phyloP scores from a whole-genome alignment of 37 sponge, comb jelly and placozoan species.

The Spongia lamella region DNA sequence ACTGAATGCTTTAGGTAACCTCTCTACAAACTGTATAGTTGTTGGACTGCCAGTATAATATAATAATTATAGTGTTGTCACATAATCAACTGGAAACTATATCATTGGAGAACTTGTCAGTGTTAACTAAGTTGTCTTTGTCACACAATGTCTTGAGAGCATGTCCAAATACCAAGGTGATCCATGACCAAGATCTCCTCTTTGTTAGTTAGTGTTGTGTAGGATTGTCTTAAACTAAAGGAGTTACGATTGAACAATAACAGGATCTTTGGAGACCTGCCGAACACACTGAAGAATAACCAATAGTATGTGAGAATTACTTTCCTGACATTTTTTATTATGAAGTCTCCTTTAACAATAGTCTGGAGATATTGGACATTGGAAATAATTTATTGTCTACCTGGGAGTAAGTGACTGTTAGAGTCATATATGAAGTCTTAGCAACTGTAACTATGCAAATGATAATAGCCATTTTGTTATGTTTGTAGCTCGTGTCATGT shows the following conservation, averaged over 20 bases:
- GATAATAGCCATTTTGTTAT: background rate
- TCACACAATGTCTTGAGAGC: constrained; percentile 33
- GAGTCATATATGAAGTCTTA: too few relatives aligned
- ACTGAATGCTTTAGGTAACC: constrained; percentile 34
- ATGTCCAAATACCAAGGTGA: constrained; percentile 25
- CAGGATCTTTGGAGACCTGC: constrained; percentile 7
- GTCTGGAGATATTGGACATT: constrained; percentile 29
- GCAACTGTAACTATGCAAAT: too few relatives aligned
- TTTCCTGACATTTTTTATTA: too few relatives aligned
- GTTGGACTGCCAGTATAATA: too few relatives aligned
- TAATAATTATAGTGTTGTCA: constrained; percentile 47
- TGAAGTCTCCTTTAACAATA: too few relatives aligned
- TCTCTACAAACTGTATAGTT: too few relatives aligned
- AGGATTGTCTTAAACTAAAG: constrained; percentile 29
- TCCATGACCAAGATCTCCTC: background rate
- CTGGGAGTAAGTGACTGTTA: background rate
- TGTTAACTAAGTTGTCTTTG: constrained; percentile 40
- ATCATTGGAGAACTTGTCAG: background rate
- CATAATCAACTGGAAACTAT: constrained; percentile 38
- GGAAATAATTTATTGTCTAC: constrained; percentile 26
- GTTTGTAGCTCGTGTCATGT: background rate
- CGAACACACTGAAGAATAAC: constrained; percentile 7
- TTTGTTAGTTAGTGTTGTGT: background rate
- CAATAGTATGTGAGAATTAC: constrained; percentile 20
- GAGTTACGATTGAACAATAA: constrained; percentile 43